Percentiles rank a stretch among this genome's conserved stretches.
Conservation (phyloP, 2,888 invertebrate genomes). For the Teleiodes luculella region DNA sequence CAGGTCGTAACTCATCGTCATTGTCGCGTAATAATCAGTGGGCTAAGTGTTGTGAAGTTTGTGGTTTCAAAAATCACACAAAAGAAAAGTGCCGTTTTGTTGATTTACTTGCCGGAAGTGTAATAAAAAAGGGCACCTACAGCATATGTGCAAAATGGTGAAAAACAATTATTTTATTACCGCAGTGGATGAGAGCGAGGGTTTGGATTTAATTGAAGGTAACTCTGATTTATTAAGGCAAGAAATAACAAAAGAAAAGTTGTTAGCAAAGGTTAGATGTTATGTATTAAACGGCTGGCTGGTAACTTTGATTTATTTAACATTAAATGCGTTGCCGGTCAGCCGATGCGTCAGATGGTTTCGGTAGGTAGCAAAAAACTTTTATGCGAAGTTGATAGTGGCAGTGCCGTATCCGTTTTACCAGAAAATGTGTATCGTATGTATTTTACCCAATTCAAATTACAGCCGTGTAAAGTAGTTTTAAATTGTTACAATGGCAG, state of each 20-base stretch:
- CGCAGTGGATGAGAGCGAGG: constrained; percentile 7
- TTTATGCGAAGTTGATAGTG: constrained; percentile 18
- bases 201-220: constrained; percentile 13
- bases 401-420: constrained; percentile 19
- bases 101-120: too few relatives aligned
- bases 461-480: constrained; percentile 3
- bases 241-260: too few relatives aligned
- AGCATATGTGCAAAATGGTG: too few relatives aligned
- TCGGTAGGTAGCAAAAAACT: constrained; percentile 2
- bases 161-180: background rate
- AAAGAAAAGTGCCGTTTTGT: constrained; percentile 17
- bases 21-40: background rate
- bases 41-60: constrained; percentile 11
- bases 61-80: constrained; percentile 15
- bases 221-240: too few relatives aligned
- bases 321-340: constrained; percentile 12
- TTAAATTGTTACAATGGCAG: constrained; percentile 12
- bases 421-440: background rate
- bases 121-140: too few relatives aligned
- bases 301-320: constrained; percentile 14
- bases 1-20: background rate
- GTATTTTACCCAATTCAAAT: background rate
- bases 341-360: constrained; percentile 16
- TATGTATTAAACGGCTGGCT: too few relatives aligned
- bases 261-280: too few relatives aligned